Evolutionary conservation across 1,140 invertebrate species (phyloP), one percentile per base, ranked within the genome.

Genomic region (Pachyrhynchus sulphureomaculatus): DNA sequence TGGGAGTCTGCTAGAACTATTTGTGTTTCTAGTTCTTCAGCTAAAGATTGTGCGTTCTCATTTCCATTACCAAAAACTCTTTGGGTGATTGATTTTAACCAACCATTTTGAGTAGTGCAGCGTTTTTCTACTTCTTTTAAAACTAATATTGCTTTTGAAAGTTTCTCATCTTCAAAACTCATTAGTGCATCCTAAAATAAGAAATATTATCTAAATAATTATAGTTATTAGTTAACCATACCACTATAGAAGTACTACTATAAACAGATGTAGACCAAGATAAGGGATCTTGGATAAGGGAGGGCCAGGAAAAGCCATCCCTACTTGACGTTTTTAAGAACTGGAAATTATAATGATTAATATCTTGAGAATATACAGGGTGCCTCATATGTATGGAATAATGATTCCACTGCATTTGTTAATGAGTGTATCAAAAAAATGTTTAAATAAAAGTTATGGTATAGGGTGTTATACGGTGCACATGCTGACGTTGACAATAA

Each of bases 91-190:
- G 78, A 76, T 56, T 81, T 82, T n/a, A 85, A 68, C 83, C 82
- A 85, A 1, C 83, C 81, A 21, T 79, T 79, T 60, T 83, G 79
- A 29, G 71, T 72, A 2, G 78, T 79, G 68, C 86, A 88, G 68
- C 81, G 76, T 60, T 81, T 82, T 74, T 88, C 86, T 64, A 86
- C 82, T 59, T 86, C 83, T 62, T 83, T 82, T 18, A 89, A 72
- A n/a, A 80, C 73, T 61, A 78, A 71, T 33, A 82, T 76, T 9
- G 86, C 84, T 58, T 82, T 76, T 21, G 78, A 77, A 6, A 89
- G 75, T 73, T 85, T 86, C 10, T 86, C 83, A 9, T 88, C 86
- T 72, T 89, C 87, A 74, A 86, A 88, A 13, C 85, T 86, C 84
- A 88, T 88, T 13, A 88, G 61, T 1, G 86, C 86, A 79, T 87